phyloP scores from a whole-genome alignment of 2,797 vertebrate genomes.

The Nannoperca obscura region DNA sequence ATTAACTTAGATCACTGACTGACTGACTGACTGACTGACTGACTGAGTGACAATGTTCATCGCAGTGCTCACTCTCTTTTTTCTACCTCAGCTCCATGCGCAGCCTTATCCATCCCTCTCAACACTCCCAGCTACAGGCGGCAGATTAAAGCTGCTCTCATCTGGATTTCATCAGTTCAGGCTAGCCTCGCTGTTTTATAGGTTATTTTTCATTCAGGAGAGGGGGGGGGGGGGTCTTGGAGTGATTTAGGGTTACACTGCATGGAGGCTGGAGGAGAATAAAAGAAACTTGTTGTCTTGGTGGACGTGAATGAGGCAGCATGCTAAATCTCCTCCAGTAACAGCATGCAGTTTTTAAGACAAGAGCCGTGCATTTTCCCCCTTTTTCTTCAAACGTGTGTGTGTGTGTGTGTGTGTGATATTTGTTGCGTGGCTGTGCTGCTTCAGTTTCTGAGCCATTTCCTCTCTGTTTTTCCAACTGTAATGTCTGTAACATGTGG shows the following conservation, averaged over 20 bases:
- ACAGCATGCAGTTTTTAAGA: constrained; percentile 50
- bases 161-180: constrained; percentile 80
- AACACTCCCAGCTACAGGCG: constrained; percentile 52
- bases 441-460: constrained; percentile 58
- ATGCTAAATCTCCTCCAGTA: constrained; percentile 50
- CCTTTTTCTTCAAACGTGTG: constrained; percentile 16
- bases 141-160: constrained; percentile 76
- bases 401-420: constrained; percentile 29
- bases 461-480: constrained; percentile 60
- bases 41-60: constrained; percentile 54
- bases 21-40: constrained; percentile 50
- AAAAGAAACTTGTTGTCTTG: constrained; percentile 69
- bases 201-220: constrained; percentile 77
- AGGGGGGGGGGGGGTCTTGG: constrained; percentile 37
- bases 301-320: constrained; percentile 53
- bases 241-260: constrained; percentile 76
- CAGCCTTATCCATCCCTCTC: constrained; percentile 57
- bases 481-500: constrained; percentile 78
- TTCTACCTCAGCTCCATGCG: constrained; percentile 49
- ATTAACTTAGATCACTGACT: constrained; percentile 36
- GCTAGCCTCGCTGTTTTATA: constrained; percentile 61
- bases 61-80: constrained; percentile 45
- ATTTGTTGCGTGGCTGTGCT: constrained; percentile 52
- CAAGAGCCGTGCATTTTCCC: constrained; percentile 22
- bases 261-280: constrained; percentile 73